Evolutionary conservation across 1,140 invertebrate genomes (phyloP).

Genomic region (Brachionus angularis): DNA sequence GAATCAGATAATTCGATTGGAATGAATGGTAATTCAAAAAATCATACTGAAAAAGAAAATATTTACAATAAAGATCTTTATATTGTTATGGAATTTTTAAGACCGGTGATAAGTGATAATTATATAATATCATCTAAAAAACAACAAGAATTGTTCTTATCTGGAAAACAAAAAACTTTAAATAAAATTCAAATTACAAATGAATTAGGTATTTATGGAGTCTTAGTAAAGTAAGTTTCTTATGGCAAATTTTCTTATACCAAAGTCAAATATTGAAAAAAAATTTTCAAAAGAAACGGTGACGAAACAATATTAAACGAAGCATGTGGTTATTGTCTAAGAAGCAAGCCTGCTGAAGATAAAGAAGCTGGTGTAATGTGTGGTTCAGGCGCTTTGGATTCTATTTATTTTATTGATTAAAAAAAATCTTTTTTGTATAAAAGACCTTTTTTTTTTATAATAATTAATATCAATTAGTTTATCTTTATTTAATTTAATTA

Average conservation of each 20-base stretch:
- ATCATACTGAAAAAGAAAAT: no score
- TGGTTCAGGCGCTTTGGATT: conserved; percentile 79
- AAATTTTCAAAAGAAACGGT: conserved; percentile 61
- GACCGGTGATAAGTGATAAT: conserved; percentile 6
- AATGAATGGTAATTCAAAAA: conserved; percentile 16
- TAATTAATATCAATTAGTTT: neutral
- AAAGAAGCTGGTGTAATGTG: conserved; percentile 91
- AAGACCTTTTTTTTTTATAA: neutral
- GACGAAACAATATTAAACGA: conserved; percentile 68
- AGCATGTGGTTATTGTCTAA: conserved; percentile 81
- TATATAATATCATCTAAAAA: conserved; percentile 30
- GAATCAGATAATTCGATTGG: neutral
- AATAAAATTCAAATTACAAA: conserved; percentile 55
- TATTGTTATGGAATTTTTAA: conserved; percentile 42
- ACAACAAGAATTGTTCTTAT: neutral
- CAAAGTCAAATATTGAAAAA: neutral
- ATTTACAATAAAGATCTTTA: conserved; percentile 35
- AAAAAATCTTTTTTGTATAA: neutral
- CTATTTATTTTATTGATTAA: conserved; percentile 45
- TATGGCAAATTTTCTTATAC: neutral
- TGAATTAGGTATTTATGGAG: conserved; percentile 90
- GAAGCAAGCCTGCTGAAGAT: conserved; percentile 76
- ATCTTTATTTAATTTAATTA: neutral
- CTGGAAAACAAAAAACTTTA: neutral
- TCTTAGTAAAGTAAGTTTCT: conserved; percentile 66